Percentiles rank a stretch among this genome's conserved stretches.
Conservation (phyloP, 2,888 invertebrate genomes). For the Pimpla rufipes region DNA sequence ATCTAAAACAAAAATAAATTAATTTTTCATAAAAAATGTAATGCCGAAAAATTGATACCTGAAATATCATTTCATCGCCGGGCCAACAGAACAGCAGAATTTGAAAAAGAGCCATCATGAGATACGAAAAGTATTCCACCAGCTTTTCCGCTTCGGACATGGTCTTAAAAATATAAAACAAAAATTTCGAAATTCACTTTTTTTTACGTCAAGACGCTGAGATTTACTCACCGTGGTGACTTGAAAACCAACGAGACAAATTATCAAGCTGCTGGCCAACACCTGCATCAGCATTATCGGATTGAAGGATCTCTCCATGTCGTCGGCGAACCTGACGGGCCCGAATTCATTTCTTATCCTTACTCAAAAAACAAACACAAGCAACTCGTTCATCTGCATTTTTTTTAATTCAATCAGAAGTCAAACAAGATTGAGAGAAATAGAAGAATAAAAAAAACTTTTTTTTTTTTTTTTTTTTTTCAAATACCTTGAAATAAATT, state of each 20-base stretch:
- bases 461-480: too few species aligned
- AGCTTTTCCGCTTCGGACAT: constrained; percentile 70
- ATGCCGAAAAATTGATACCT: constrained; percentile 66
- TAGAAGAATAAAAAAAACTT: background rate
- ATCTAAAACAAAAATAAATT: background rate
- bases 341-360: too few species aligned
- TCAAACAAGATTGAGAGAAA: background rate
- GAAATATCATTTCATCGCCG: constrained; percentile 75
- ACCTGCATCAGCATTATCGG: constrained; percentile 77
- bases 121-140: constrained; percentile 75
- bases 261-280: constrained; percentile 75
- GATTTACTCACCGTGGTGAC: constrained; percentile 72
- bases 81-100: constrained; percentile 78
- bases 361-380: too few species aligned
- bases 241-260: constrained; percentile 79
- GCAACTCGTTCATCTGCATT: background rate
- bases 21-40: too few species aligned
- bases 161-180: constrained; percentile 60
- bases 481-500: background rate
- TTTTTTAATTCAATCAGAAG: background rate
- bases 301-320: constrained; percentile 76
- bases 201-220: too few species aligned
- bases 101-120: constrained; percentile 79
- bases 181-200: background rate
- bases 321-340: constrained; percentile 76